These are phyloP conservation scores for Tinea trinotella DNA, from an alignment of 2,888 invertebrate species.

Conservation along the genomic window DNA sequence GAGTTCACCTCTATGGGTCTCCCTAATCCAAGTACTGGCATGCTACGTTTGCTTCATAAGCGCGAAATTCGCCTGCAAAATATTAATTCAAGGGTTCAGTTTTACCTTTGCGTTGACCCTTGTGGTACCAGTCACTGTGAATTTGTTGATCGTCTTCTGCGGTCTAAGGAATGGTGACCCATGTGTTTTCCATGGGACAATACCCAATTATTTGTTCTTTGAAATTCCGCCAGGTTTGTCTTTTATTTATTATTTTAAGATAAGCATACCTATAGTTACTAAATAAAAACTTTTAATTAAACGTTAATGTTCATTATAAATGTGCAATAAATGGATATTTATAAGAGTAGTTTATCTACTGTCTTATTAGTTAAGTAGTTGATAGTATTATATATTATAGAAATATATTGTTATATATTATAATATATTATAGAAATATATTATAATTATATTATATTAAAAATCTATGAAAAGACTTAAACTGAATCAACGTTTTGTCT, in stretches of 20 bases:
- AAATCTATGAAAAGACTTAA: too few relatives aligned
- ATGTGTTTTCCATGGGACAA: constrained; percentile 75
- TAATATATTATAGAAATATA: too few relatives aligned
- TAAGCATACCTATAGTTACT: too few relatives aligned
- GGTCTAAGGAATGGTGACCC: constrained; percentile 75
- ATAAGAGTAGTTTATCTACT: too few relatives aligned
- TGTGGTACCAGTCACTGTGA: constrained; percentile 81
- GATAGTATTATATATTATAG: too few relatives aligned
- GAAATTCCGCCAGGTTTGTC: constrained; percentile 77
- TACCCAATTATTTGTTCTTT: constrained; percentile 90
- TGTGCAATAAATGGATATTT: too few relatives aligned
- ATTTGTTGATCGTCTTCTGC: constrained; percentile 77
- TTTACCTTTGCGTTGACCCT: constrained; percentile 88
- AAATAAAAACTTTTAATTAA: constrained; percentile 6
- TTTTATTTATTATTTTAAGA: too few relatives aligned
- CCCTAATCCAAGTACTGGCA: constrained; percentile 76
- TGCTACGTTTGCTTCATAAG: constrained; percentile 78
- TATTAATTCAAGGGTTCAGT: constrained; percentile 90
- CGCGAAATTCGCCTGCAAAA: constrained; percentile 89
- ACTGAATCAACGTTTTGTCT: too few relatives aligned
- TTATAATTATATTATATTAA: too few relatives aligned
- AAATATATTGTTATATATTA: too few relatives aligned
- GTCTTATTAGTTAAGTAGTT: too few relatives aligned
- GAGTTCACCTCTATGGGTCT: constrained; percentile 70
- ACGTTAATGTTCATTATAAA: too few relatives aligned